Conservation (phyloP, 2,113 vertebrate genomes). For the Martes martes region DNA sequence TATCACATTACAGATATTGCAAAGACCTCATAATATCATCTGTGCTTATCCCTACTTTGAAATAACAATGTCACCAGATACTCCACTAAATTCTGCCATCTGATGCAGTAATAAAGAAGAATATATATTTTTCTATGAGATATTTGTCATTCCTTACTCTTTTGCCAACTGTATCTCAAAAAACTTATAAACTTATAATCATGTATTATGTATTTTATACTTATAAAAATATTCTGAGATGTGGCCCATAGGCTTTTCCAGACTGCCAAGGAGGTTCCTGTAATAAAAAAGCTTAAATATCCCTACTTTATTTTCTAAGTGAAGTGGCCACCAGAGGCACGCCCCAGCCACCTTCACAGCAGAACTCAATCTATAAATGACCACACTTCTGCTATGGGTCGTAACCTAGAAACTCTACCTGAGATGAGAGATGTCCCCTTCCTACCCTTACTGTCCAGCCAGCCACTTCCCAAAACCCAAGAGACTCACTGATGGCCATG, state of each 20-base stretch:
- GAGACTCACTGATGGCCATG: not conserved
- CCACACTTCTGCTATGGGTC: not conserved
- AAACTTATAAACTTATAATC: not conserved
- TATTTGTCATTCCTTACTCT: not conserved
- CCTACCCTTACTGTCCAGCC: not conserved
- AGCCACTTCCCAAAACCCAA: not conserved
- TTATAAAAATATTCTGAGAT: not conserved
- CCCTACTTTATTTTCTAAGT: not conserved
- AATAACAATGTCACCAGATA: not conserved
- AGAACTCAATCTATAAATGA: not conserved
- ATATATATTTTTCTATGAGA: not conserved
- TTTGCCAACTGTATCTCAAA: not conserved
- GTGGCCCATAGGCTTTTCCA: not conserved
- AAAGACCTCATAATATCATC: not conserved
- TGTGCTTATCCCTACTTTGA: not conserved
- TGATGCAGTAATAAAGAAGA: not conserved
- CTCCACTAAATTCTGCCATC: not conserved
- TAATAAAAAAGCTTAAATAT: not conserved
- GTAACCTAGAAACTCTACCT: not conserved
- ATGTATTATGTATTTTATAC: not conserved
- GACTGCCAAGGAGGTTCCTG: not conserved
- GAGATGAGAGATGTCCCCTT: too few relatives aligned
- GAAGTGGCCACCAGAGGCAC: not conserved
- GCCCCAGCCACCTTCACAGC: not conserved
- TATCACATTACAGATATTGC: not conserved